Evolutionary conservation across 2,888 invertebrate species (phyloP).

Genomic region (Drosophila pseudotakahashii): DNA sequence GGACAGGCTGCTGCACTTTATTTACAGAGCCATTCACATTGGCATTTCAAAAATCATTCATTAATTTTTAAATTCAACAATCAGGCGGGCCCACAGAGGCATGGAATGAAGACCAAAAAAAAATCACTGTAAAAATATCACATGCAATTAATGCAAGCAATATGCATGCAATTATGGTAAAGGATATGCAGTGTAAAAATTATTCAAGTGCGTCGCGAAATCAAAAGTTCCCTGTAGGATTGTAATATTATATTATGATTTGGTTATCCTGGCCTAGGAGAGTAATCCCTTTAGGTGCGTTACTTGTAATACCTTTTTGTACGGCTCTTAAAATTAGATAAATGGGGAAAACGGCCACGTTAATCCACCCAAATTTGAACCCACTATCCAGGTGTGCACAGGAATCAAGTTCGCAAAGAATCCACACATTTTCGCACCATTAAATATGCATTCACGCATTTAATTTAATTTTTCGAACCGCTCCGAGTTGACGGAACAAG

Average conservation of each 20-base stretch:
- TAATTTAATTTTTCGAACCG: constrained; percentile 39
- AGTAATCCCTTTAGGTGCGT: not conserved
- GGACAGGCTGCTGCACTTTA: constrained; percentile 15
- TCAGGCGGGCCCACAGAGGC: constrained; percentile 10
- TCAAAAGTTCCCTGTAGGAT: not conserved
- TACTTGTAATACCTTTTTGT: not conserved
- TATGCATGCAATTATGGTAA: constrained; percentile 16
- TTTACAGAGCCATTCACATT: constrained; percentile 36
- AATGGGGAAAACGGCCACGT: not conserved
- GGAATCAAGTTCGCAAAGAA: constrained; percentile 25
- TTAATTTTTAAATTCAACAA: constrained; percentile 48
- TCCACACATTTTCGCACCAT: constrained; percentile 41
- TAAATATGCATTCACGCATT: constrained; percentile 43
- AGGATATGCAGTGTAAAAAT: not conserved
- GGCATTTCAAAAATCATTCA: constrained; percentile 38
- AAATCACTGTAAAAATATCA: constrained; percentile 26
- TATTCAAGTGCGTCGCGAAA: not conserved
- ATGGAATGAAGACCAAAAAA: constrained; percentile 19
- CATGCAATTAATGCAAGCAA: constrained; percentile 30
- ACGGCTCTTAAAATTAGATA: not conserved
- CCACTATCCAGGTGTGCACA: constrained; percentile 1
- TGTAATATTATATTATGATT: not conserved
- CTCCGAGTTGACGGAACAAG: constrained; percentile 24
- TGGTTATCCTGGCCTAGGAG: too few species aligned
- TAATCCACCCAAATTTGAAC: not conserved